Base-by-base conservation (phyloP, 2,113 vertebrate genomes). In the Microcebus lehilahytsara region DNA sequence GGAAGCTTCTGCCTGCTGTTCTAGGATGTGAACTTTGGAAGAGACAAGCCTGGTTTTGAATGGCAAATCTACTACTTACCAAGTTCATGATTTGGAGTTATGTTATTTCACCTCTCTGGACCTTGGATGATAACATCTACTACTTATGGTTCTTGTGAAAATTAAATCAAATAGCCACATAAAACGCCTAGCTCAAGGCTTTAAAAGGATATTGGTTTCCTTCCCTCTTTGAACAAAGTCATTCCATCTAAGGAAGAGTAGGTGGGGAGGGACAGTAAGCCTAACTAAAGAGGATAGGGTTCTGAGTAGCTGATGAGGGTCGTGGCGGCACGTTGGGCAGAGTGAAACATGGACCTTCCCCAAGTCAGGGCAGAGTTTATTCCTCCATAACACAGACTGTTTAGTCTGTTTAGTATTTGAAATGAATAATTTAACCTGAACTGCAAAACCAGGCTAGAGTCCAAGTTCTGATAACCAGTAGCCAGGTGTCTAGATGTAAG, bases 371-470 rank as follows among this genome's bases (percentile, higher is more conserved):
- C 17, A 42, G 46, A 71, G 32, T 86, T 86, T 71, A 71, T 46
- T 92, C 74, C 49, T 69, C 83, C n/a, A 19, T 12, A 40, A 89
- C 23, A 92, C 60, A 91, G 37, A 66, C 34, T 67, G 19, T 56
- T 83, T 32, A 49, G 64, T 62, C 32, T 85, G 78, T 75, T 85
- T 56, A 96, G 58, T 37, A 67, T 79, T 80, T 89, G 40, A n/a
- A 92, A 85, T 85, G 37, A 89, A 81, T 34, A 72, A 46, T 96
- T 85, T 93, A 89, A 78, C 20, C 49, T 40, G 19, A 93, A 91
- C 56, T 51, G 62, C 46, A 89, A 79, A 92, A 85, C 37, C 79
- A 69, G 78, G 34, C 79, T 85, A 12, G 5, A 37, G 34, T 56
- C 12, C 40, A 74, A 80, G 46, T 56, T 88, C 16, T 91, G 53